Conservation (phyloP, 1,140 invertebrate genomes). For the Listronotus bonariensis region DNA sequence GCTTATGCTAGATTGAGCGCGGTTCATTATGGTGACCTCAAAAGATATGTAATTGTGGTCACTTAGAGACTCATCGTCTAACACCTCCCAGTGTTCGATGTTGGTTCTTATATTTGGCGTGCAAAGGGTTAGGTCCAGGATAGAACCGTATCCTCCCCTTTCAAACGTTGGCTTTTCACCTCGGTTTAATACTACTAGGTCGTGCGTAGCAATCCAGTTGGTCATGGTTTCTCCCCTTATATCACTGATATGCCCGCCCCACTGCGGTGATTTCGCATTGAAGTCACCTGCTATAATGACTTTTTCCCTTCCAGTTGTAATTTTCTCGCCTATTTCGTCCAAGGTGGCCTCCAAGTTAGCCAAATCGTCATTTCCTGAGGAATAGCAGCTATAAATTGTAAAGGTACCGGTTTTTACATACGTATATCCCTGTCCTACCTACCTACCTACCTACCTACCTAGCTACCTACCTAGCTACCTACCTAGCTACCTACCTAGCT, state of each 20-base stretch:
- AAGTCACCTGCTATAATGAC: slow-evolving; percentile 4
- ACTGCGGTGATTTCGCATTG: neutral
- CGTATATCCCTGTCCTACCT: neutral
- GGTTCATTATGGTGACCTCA: too few species aligned
- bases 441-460: too few species aligned
- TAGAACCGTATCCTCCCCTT: slow-evolving; percentile 6
- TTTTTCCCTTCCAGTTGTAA: neutral
- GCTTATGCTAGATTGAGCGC: too few species aligned
- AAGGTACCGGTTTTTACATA: neutral
- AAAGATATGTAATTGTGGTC: slow-evolving; percentile 4
- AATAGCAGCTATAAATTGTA: neutral
- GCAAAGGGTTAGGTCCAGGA: slow-evolving; percentile 2
- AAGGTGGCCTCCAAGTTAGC: slow-evolving; percentile 5
- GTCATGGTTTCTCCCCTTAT: neutral
- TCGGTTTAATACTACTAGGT: neutral
- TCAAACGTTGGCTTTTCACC: slow-evolving; percentile 3
- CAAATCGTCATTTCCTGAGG: too few species aligned
- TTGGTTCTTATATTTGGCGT: neutral
- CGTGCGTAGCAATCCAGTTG: neutral
- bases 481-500: too few species aligned
- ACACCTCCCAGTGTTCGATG: slow-evolving; percentile 1
- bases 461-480: too few species aligned
- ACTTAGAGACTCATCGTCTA: neutral
- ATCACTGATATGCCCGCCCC: neutral
- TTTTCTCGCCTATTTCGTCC: neutral